A percentile compares a stretch with the other conserved stretches of the same genome.
Conservation (phyloP, 2,113 vertebrate genomes). For the Aptenodytes forsteri region DNA sequence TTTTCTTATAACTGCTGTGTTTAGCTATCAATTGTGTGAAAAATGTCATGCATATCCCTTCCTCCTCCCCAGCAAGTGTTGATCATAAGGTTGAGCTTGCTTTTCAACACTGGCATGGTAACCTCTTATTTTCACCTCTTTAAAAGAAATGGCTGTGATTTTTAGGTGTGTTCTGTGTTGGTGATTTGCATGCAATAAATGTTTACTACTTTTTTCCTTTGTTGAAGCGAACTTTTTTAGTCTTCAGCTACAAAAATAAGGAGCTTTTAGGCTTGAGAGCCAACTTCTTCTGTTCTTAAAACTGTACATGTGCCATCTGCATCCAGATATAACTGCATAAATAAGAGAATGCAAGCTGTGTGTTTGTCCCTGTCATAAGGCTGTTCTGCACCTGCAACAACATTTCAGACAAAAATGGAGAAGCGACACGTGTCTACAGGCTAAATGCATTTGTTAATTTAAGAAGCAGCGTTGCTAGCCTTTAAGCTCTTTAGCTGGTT, state of each 20-base stretch:
- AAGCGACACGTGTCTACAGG: not conserved
- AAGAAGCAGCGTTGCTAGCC: not conserved
- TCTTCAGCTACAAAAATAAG: not conserved
- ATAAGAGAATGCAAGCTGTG: not conserved
- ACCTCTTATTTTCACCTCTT: not conserved
- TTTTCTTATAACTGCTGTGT: not conserved
- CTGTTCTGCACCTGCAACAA: constrained; percentile 20
- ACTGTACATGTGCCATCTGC: not conserved
- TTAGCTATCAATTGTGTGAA: not conserved
- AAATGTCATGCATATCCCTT: not conserved
- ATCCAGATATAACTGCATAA: not conserved
- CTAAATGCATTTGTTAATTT: not conserved
- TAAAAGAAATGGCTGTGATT: rapidly evolving
- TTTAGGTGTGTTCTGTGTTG: not conserved
- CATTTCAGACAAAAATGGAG: not conserved
- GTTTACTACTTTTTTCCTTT: not conserved
- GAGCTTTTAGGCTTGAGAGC: not conserved
- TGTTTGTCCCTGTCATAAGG: not conserved
- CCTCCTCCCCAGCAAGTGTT: not conserved
- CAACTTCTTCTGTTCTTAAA: not conserved
- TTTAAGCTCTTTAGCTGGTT: not conserved
- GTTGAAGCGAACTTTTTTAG: not conserved
- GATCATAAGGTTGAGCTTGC: not conserved
- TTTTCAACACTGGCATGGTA: not conserved
- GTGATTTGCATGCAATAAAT: not conserved